These are phyloP conservation scores for Zoanthus solanderi DNA, from an alignment of 92 coral and sea anemone genomes.

Conservation along the genomic window DNA sequence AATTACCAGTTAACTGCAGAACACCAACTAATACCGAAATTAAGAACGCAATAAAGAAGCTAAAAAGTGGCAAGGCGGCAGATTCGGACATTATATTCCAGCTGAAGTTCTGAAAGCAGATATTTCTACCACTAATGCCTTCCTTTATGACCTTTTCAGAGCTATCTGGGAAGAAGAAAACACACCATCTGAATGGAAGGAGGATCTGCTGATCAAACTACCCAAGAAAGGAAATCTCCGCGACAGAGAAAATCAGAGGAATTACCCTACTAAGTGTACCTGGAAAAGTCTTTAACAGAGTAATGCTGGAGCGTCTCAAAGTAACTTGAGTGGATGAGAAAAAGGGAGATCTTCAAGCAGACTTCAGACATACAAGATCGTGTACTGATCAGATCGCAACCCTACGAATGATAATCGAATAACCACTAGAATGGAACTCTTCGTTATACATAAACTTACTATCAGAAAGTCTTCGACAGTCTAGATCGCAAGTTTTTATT, in stretches of 20 bases:
- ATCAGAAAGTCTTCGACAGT: constrained; percentile 1
- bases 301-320: constrained; percentile 25
- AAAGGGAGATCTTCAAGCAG: neutral
- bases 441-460: neutral
- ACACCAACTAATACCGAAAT: no score
- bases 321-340: neutral
- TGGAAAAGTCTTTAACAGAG: constrained; percentile 42
- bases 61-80: constrained; percentile 7
- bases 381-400: neutral
- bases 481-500: neutral
- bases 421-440: constrained; percentile 4
- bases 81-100: constrained; percentile 19
- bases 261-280: constrained; percentile 24
- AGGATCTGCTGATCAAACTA: constrained; percentile 28
- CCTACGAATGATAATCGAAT: neutral
- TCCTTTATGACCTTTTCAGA: neutral
- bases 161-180: constrained; percentile 17
- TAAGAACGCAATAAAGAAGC: neutral
- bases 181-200: constrained; percentile 41
- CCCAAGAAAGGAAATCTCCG: constrained; percentile 41
- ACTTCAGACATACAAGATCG: neutral
- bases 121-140: neutral
- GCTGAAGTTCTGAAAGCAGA: constrained; percentile 33
- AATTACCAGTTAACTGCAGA: no score
- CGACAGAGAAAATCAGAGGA: constrained; percentile 34